These are phyloP conservation scores for Drosophila quadrilineata DNA, from an alignment of 1,140 invertebrate genomes.

Conservation along the genomic window DNA sequence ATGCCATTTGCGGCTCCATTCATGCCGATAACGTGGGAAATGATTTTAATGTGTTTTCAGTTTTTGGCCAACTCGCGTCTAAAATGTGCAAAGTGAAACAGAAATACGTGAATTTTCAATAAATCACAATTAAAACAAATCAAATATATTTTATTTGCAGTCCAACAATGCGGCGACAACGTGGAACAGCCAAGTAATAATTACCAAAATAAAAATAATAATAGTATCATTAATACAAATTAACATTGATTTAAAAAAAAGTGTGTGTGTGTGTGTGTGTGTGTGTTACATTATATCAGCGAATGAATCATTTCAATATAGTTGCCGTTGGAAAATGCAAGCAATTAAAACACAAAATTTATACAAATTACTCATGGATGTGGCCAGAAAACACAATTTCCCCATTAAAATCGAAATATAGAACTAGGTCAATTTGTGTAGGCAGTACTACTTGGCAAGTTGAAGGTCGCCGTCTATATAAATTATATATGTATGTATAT, in stretches of 20 bases:
- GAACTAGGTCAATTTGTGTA: conserved; percentile 16
- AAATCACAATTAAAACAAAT: conserved; percentile 58
- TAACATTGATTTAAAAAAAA: conserved; percentile 24
- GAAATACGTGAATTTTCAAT: conserved; percentile 29
- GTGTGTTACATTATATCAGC: neutral
- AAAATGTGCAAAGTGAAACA: conserved; percentile 17
- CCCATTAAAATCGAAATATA: conserved; percentile 3
- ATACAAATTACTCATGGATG: too few species aligned
- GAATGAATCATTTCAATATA: conserved; percentile 27
- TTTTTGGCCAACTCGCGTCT: conserved; percentile 31
- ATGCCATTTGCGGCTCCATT: conserved; percentile 73
- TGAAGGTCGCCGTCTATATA: conserved; percentile 57
- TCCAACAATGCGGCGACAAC: conserved; percentile 44
- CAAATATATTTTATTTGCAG: neutral
- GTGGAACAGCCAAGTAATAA: conserved; percentile 26
- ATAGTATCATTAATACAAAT: conserved; percentile 30
- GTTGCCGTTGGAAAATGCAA: conserved; percentile 6
- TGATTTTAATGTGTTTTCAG: conserved; percentile 65
- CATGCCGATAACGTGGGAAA: conserved; percentile 68
- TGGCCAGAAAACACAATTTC: too few species aligned
- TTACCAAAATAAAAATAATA: too few species aligned
- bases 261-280: too few species aligned
- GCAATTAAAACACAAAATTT: conserved; percentile 29
- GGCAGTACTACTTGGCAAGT: conserved; percentile 38
- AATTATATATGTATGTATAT: too few species aligned